Evolutionary conservation across 2,113 vertebrate species (phyloP).

Genomic region (Ammodytes dubius): DNA sequence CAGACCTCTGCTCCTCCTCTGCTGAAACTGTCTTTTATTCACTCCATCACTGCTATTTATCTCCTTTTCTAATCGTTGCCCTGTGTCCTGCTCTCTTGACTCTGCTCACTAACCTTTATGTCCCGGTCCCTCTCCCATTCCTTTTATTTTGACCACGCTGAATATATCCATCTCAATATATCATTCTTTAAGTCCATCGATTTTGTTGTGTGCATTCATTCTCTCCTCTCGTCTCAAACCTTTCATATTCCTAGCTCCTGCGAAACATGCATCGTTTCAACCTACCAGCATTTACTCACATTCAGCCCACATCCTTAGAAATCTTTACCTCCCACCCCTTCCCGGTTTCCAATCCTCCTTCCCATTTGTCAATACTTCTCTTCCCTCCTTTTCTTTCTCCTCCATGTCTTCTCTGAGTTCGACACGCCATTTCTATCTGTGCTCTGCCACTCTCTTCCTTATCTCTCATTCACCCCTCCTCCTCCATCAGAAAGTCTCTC

Average conservation of each 20-base stretch:
- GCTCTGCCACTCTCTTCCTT: constrained; percentile 42
- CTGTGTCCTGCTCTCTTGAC: constrained; percentile 5
- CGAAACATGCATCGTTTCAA: constrained; percentile 49
- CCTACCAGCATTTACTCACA: constrained; percentile 28
- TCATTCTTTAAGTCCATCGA: constrained; percentile 29
- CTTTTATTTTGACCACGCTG: constrained; percentile 19
- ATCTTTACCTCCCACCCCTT: constrained; percentile 25
- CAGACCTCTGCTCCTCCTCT: background rate
- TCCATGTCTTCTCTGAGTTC: constrained; percentile 44
- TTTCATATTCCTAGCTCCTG: constrained; percentile 31
- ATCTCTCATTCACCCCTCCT: constrained; percentile 20
- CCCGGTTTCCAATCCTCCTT: constrained; percentile 28
- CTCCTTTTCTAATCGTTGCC: constrained; percentile 24
- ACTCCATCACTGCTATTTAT: constrained; percentile 26
- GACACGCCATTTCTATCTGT: constrained; percentile 51
- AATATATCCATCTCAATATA: constrained; percentile 28
- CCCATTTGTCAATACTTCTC: constrained; percentile 18
- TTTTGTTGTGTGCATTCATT: constrained; percentile 19
- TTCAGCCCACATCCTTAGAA: constrained; percentile 42
- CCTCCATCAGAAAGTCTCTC: constrained; percentile 21
- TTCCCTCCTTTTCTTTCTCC: constrained; percentile 31
- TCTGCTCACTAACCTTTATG: constrained; percentile 15
- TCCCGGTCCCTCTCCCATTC: constrained; percentile 11
- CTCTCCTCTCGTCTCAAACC: constrained; percentile 21
- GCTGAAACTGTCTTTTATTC: background rate